Base-by-base conservation (phyloP, 2,888 invertebrate species). In the Standfussiana lucernea region DNA sequence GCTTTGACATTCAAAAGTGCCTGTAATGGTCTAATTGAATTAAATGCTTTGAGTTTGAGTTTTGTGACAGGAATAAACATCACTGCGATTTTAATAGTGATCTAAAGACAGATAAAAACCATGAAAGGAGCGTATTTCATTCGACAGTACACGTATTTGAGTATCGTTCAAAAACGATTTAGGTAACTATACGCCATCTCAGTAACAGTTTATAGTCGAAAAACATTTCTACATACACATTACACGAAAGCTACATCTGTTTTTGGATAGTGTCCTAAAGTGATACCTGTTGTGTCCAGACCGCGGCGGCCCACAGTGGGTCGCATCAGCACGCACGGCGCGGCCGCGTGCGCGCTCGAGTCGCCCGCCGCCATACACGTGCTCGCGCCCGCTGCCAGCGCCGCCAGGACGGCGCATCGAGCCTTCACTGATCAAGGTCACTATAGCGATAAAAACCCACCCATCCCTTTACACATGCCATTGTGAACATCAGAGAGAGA, bases 271-370 rank as follows among this genome's bases (percentile, higher is more conserved):
- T 40, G 21, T 8, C 3, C 8, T 47, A 47, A 21, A 2, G 1
- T 47, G 0, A 5, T 47, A 8, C 0, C 7, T 7, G 10, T 15
- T 10, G 2, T 2, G n/a, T 7, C 1, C 89, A 94, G 95, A 7
- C 82, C 91, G 1, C 92, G 93, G 0, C 91, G 93, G 0, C 92
- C 93, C 0, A 93, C 94, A 0, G 92, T 92, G 86, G 94, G 95
- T 0, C 92, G 93, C 79, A 92, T 94, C 82, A 91, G 92, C 72
- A 92, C 92, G 71, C 94, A 94, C 91, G 84, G 81, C 73, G 75
- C 77, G 6, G 65, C 67, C 2, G 75, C 88, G 45, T 67, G 84
- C n/a, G 88, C 89, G 78, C 89, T 93, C 82, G 90, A 91, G 87
- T 77, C 91, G 0, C 80, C 86, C 67, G 90, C 71, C 72, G 93